Evolutionary conservation across 2,113 vertebrate genomes (phyloP).

Genomic region (Triplophysa siluroides): DNA sequence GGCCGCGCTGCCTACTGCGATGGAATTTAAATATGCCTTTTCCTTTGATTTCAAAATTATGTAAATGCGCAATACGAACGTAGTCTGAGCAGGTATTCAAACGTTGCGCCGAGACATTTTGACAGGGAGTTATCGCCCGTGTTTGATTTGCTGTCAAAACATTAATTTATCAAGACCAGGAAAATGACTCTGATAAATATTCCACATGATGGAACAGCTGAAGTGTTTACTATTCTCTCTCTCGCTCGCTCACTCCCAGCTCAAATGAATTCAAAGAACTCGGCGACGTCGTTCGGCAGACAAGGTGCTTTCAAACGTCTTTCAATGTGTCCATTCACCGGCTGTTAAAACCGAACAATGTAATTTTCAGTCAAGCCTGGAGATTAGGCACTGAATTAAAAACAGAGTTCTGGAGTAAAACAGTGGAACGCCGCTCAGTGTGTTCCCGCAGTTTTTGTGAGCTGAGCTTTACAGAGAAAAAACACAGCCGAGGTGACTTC

Average conservation of each 20-base stretch:
- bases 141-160: slow-evolving; percentile 59
- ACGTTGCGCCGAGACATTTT: slow-evolving; percentile 34
- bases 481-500: background rate
- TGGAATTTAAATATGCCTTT: slow-evolving; percentile 43
- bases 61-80: slow-evolving; percentile 4
- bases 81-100: slow-evolving; percentile 29
- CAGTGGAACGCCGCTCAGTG: slow-evolving; percentile 3
- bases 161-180: slow-evolving; percentile 48
- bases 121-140: slow-evolving; percentile 51
- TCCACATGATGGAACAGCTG: slow-evolving; percentile 12
- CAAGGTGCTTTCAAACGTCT: slow-evolving; percentile 45
- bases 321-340: slow-evolving; percentile 28
- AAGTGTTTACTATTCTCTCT: slow-evolving; percentile 39
- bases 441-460: background rate
- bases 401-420: slow-evolving; percentile 24
- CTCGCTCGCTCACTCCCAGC: slow-evolving; percentile 17
- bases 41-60: slow-evolving; percentile 51
- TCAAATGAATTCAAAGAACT: slow-evolving; percentile 46
- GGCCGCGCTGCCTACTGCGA: background rate
- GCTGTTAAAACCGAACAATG: slow-evolving; percentile 49
- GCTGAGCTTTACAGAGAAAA: slow-evolving; percentile 21
- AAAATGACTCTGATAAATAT: slow-evolving; percentile 42
- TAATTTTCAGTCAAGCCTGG: slow-evolving; percentile 45
- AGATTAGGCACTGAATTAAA: slow-evolving; percentile 53
- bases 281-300: slow-evolving; percentile 23